Evolutionary conservation across 2,113 vertebrate species (phyloP).

Genomic region (Tragelaphus strepsiceros): DNA sequence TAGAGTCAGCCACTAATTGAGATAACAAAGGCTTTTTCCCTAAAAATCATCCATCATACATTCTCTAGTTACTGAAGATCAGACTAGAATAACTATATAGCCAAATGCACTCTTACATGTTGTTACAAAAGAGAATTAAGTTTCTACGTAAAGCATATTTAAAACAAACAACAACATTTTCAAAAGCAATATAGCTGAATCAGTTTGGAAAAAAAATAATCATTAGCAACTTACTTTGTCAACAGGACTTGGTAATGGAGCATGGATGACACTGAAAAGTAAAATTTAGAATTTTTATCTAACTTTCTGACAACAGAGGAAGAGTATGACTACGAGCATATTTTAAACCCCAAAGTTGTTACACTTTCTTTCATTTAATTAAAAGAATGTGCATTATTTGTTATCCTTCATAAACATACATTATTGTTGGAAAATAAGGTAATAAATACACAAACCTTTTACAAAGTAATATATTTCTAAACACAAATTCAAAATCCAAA

Average conservation of each 20-base stretch:
- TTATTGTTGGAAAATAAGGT: constrained; percentile 22
- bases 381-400: constrained; percentile 27
- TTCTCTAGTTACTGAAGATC: not conserved
- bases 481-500: constrained; percentile 32
- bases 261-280: constrained; percentile 93
- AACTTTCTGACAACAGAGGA: constrained; percentile 57
- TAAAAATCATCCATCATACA: constrained; percentile 20
- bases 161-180: constrained; percentile 28
- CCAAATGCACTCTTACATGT: not conserved
- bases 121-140: constrained; percentile 36
- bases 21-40: not conserved
- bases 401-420: not conserved
- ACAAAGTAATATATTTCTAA: constrained; percentile 18
- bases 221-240: constrained; percentile 92
- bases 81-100: not conserved
- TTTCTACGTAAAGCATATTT: constrained; percentile 34
- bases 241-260: constrained; percentile 95
- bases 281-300: constrained; percentile 74
- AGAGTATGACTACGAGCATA: not conserved
- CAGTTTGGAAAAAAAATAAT: constrained; percentile 25
- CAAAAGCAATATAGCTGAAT: not conserved
- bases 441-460: not conserved
- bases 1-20: not conserved
- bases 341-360: constrained; percentile 38
- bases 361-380: constrained; percentile 20